Evolutionary conservation across 2,888 invertebrate species (phyloP), one percentile per base, ranked within the genome.

Genomic region (Phymatocera aterrima): DNA sequence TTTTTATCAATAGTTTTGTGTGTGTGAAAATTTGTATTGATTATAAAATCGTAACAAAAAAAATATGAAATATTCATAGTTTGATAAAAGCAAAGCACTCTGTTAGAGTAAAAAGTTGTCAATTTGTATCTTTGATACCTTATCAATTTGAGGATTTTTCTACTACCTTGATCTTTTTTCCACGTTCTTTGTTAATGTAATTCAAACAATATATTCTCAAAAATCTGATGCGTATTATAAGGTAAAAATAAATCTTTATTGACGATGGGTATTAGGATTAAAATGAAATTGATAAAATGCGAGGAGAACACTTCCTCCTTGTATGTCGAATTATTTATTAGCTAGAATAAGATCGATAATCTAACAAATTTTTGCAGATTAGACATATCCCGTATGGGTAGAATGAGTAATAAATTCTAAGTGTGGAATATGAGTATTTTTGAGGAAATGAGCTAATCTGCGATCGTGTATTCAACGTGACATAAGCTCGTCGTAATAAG

Each of bases 391-490:
- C 15, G 37, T 34, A 21, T 61, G 8, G n/a, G 18, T 34, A 18
- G 24, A 61, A 37, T 61, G 21, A 65, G 43, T 28, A 18, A 48
- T 8, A 31, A 31, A 70, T n/a, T 31, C 51, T 18, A 15, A n/a
- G n/a, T n/a, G n/a, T 10, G 1, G n/a, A 18, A 10, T 48, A 70
- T n/a, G 31, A 51, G 24, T 51, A 34, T 75, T 57, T n/a, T 57
- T 75, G 3, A 10, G 40, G 57, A 57, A 18, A 75, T 75, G 75
- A 57, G 43, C 40, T 57, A 54, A 75, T 75, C 2, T 51, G 51
- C 31, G 61, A n/a, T 2, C 5, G 40, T 57, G 57, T 40, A 60
- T 75, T 37, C 34, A 57, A 75, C 57, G 75, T 75, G 75, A 75
- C 75, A 54, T 72, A 60, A 75, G 54, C 75, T 57, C 40, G 2